Percentiles rank a stretch among this genome's conserved stretches.
Evolutionary conservation across 2,113 vertebrate genomes (phyloP).

Genomic region (Rhineura floridana): DNA sequence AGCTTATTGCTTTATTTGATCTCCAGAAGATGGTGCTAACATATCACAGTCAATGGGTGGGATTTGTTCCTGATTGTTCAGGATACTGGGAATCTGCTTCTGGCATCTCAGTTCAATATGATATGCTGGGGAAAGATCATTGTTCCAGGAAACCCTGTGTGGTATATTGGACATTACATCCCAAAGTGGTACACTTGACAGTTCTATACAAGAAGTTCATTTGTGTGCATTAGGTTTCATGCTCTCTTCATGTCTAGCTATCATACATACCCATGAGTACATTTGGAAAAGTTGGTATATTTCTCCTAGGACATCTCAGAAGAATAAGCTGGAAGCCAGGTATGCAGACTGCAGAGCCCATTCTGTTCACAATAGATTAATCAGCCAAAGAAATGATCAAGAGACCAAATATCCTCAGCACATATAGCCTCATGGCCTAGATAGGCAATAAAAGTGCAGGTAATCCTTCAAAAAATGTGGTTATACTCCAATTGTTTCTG

Average conservation of each 20-base stretch:
- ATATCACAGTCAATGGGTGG: neutral
- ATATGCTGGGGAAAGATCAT: neutral
- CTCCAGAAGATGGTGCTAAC: neutral
- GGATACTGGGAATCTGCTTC: neutral
- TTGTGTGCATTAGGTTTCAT: neutral
- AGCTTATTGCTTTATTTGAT: neutral
- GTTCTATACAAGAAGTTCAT: neutral
- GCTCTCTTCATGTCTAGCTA: neutral
- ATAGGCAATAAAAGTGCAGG: too few relatives aligned
- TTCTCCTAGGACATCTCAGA: neutral
- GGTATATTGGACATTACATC: too few relatives aligned
- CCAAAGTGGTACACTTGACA: neutral
- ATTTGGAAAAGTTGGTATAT: neutral
- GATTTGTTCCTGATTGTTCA: neutral
- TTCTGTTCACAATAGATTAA: neutral
- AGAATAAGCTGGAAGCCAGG: too few relatives aligned
- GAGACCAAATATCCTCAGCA: too few relatives aligned
- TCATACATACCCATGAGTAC: too few relatives aligned
- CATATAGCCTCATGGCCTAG: too few relatives aligned
- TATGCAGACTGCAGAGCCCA: too few relatives aligned
- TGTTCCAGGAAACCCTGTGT: neutral
- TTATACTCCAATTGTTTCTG: neutral
- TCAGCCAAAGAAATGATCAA: neutral
- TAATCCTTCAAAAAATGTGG: neutral
- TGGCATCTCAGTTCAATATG: neutral